phyloP scores from a whole-genome alignment of 53 echinoderm and acorn worm species.

The Arbacia lixula region DNA sequence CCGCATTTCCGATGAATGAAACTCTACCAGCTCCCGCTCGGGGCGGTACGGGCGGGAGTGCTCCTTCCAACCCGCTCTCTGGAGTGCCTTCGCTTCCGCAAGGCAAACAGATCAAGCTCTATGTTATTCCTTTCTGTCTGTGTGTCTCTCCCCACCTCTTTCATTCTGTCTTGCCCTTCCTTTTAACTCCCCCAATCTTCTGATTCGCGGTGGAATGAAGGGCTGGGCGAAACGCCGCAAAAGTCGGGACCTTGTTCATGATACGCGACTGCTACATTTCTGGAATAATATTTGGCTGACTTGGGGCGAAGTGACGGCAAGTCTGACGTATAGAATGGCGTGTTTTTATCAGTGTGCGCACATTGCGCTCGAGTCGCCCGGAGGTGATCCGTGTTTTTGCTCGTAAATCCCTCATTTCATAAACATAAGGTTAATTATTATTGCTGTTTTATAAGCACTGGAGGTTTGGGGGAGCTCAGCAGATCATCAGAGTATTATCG shows the following conservation, averaged over 20 bases:
- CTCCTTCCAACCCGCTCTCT: neutral
- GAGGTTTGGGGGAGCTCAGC: no score
- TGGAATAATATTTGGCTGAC: constrained; percentile 43
- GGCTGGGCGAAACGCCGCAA: neutral
- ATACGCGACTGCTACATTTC: constrained; percentile 46
- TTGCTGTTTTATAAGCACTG: neutral
- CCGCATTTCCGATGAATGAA: constrained; percentile 44
- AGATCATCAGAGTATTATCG: neutral
- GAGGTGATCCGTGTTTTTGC: constrained; percentile 15
- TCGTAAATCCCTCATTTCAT: constrained; percentile 32
- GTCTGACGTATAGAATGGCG: constrained; percentile 16
- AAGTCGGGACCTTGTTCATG: constrained; percentile 50
- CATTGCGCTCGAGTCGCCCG: neutral
- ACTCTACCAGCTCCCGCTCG: constrained; percentile 12
- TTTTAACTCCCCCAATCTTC: constrained; percentile 13
- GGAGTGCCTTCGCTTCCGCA: constrained; percentile 27
- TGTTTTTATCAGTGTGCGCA: neutral
- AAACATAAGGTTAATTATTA: constrained; percentile 6
- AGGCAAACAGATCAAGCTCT: neutral
- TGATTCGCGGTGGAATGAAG: neutral
- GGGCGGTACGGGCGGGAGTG: constrained; percentile 30
- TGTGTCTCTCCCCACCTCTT: neutral
- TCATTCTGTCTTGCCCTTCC: neutral
- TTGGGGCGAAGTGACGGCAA: constrained; percentile 11
- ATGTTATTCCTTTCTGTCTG: no score